Evolutionary conservation across 2,797 vertebrate genomes (phyloP).

Genomic region (Artibeus jamaicensis): DNA sequence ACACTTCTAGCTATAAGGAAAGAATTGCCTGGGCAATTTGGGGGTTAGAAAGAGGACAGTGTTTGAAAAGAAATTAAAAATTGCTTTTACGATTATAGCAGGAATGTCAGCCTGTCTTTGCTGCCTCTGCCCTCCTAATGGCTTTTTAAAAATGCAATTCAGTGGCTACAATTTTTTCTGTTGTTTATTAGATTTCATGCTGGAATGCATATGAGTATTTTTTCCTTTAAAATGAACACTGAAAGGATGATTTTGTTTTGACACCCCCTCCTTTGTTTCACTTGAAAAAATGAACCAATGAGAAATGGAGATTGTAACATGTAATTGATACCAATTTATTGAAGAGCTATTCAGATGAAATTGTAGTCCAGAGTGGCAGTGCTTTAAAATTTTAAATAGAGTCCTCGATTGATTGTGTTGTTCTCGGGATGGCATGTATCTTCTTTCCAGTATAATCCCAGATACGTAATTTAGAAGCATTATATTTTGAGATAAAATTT

Average conservation of each 20-base stretch:
- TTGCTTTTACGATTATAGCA: conserved; percentile 11
- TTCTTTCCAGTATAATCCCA: not conserved
- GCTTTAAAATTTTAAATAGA: conserved; percentile 40
- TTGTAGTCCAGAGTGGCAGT: conserved; percentile 35
- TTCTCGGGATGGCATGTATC: not conserved
- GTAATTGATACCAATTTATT: conserved; percentile 48
- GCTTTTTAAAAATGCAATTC: conserved; percentile 37
- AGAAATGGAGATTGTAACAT: conserved; percentile 18
- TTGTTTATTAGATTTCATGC: conserved; percentile 26
- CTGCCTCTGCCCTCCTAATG: not conserved
- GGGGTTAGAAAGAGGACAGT: not conserved
- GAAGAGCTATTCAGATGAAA: not conserved
- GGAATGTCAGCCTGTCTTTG: not conserved
- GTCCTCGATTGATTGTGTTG: not conserved
- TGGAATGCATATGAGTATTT: not conserved
- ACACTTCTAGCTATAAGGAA: not conserved
- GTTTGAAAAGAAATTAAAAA: conserved; percentile 20
- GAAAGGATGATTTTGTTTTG: conserved; percentile 42
- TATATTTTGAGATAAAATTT: not conserved
- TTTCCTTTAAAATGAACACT: conserved; percentile 35
- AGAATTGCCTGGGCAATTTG: not conserved
- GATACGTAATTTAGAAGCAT: conserved; percentile 24
- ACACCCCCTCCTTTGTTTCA: not conserved
- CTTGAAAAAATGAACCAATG: not conserved
- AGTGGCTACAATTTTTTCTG: not conserved